These are phyloP conservation scores for Liasis olivaceus DNA, from an alignment of 2,797 vertebrate species.

Conservation along the genomic window DNA sequence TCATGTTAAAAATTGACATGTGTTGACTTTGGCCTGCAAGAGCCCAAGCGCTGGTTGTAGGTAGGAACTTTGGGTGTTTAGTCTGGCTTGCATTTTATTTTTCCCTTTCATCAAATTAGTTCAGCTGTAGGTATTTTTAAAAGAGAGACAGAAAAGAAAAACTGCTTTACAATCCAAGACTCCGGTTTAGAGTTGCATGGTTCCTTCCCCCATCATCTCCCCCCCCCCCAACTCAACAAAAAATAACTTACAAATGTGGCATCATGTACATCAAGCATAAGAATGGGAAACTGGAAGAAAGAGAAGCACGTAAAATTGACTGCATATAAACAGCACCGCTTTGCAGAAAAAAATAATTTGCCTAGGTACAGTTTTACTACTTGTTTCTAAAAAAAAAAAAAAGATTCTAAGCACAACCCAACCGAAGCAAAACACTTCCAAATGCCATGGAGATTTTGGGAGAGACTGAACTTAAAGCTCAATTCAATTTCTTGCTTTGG, in stretches of 20 bases:
- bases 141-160: slow-evolving; percentile 56
- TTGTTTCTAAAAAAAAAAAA: neutral
- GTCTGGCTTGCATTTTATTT: slow-evolving; percentile 74
- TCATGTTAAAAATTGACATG: slow-evolving; percentile 73
- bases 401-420: neutral
- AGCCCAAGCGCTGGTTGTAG: slow-evolving; percentile 69
- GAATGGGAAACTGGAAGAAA: slow-evolving; percentile 19
- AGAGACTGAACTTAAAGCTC: neutral
- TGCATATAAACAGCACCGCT: neutral
- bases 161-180: slow-evolving; percentile 58
- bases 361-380: neutral
- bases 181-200: slow-evolving; percentile 62
- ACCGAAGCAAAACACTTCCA: neutral
- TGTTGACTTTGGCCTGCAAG: slow-evolving; percentile 74
- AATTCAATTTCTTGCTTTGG: neutral
- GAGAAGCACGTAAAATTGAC: slow-evolving; percentile 9
- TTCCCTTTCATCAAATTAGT: slow-evolving; percentile 76
- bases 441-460: neutral
- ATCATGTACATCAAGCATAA: neutral
- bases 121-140: slow-evolving; percentile 69
- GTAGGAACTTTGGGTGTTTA: slow-evolving; percentile 75
- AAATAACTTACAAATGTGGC: slow-evolving; percentile 49
- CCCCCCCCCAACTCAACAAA: slow-evolving; percentile 27
- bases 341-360: neutral
- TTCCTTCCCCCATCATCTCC: neutral